phyloP scores from a whole-genome alignment of 1,140 invertebrate genomes.

The Lordiphosa collinella region DNA sequence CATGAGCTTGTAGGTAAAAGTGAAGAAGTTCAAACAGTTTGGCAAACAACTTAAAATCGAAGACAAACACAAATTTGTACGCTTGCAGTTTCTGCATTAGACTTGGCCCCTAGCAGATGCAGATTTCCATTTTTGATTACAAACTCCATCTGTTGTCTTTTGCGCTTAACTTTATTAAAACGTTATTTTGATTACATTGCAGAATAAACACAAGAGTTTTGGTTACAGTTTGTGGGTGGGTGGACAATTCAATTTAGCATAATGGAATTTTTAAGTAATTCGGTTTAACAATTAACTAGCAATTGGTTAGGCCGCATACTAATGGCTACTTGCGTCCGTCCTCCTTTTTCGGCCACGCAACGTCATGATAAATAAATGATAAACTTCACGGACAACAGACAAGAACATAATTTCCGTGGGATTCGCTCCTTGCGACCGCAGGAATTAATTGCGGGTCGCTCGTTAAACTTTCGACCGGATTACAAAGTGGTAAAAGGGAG shows the following conservation, averaged over 20 bases:
- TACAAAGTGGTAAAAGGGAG: constrained; percentile 6
- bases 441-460: constrained; percentile 64
- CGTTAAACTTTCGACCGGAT: constrained; percentile 51
- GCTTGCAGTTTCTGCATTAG: constrained; percentile 3
- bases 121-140: background rate
- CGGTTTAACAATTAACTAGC: constrained; percentile 49
- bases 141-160: background rate
- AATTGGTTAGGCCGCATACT: constrained; percentile 56
- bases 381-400: constrained; percentile 50
- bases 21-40: constrained; percentile 55
- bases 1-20: constrained; percentile 32
- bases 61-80: constrained; percentile 28
- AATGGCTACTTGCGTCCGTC: constrained; percentile 25
- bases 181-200: constrained; percentile 33
- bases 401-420: constrained; percentile 59
- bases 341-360: constrained; percentile 16
- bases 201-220: background rate
- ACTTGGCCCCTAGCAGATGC: no score
- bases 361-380: constrained; percentile 57
- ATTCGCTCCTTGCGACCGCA: constrained; percentile 16
- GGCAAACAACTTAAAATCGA: constrained; percentile 24
- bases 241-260: constrained; percentile 20
- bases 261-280: constrained; percentile 62
- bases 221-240: background rate
- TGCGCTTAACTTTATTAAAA: no score